Base-by-base conservation (phyloP, 2,888 invertebrate genomes). In the Drosophila prostipennis region DNA sequence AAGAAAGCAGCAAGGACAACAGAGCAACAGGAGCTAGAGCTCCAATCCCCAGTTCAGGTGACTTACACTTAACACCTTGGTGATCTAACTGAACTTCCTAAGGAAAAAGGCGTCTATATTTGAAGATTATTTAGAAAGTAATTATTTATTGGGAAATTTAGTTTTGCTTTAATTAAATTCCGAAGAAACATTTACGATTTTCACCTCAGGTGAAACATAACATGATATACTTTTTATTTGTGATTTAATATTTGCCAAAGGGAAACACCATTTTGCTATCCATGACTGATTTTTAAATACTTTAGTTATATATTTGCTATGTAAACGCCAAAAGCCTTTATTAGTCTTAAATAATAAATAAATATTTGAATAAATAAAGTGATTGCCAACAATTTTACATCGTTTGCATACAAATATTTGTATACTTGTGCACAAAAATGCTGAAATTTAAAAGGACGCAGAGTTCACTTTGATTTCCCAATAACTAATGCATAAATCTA, bases 41-140 rank as follows among this genome's bases (percentile, higher is more conserved):
- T 23, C 14, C 19, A 59, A 36, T 43, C 16, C 36, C 11, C 43
- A 10, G 37, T 65, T 57, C 78, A 70, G 70, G 65, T 75, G 67
- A 70, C 70, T 80, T 65, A 57, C 54, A 46, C 64, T 77, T 79
- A 79, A 83, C 79, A 79, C 80, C 71, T 65, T 56, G 34, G 4
- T 23, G 36, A 13, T n/a, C 6, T 10, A 14, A 23, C 6, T 2
- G 6, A 10, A 0, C 3, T 1, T 51, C 45, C 11, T 14, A 2
- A 8, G 43, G 13, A 43, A 29, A 8, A 3, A 1, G 11, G 11
- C 3, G 19, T 2, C 43, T n/a, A 7, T 13, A 43, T 1, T 13
- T 16, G 6, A 4, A 34, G 39, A 14, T 14, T 11, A 16, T 19
- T 13, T 6, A 16, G 19, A 19, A 46, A 29, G 3, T 19, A 10